phyloP scores from a whole-genome alignment of 92 coral and sea anemone genomes.

The Umimayanthus chanpuru region DNA sequence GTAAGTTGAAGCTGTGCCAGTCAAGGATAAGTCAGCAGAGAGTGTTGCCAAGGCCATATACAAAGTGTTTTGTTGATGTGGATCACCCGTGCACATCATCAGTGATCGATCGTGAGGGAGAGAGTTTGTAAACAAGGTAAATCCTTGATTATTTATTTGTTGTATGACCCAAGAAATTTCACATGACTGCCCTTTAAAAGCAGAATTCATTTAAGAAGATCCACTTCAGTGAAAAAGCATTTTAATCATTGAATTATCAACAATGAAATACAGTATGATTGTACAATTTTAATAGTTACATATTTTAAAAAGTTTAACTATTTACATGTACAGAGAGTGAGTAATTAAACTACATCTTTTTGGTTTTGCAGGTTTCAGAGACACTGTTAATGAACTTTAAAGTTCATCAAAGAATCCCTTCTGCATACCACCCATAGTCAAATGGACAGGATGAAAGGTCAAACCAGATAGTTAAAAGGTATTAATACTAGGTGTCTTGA shows the following conservation, averaged over 20 bases:
- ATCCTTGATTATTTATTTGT: background rate
- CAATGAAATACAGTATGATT: too few relatives aligned
- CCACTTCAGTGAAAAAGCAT: too few relatives aligned
- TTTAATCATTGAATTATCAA: too few relatives aligned
- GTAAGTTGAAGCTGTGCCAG: constrained; percentile 43
- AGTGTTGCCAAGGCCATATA: constrained; percentile 48
- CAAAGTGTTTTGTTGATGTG: constrained; percentile 27
- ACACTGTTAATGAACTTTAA: constrained; percentile 32
- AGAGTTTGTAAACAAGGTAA: constrained; percentile 52
- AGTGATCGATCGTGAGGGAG: constrained; percentile 44
- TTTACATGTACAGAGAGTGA: too few relatives aligned
- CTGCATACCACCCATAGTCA: constrained; percentile 51
- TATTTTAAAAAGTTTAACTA: background rate
- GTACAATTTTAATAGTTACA: background rate
- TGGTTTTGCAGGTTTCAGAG: constrained; percentile 27
- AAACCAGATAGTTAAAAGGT: constrained; percentile 47
- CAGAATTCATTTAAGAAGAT: too few relatives aligned
- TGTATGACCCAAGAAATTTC: background rate
- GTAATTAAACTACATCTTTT: background rate
- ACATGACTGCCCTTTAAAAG: background rate
- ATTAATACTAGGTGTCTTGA: background rate
- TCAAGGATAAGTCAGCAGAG: constrained; percentile 41
- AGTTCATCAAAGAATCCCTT: constrained; percentile 32
- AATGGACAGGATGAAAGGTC: constrained; percentile 50
- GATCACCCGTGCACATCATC: constrained; percentile 48